These are phyloP conservation scores for Actinernus sp. DNA, from an alignment of 92 coral and sea anemone species.

Conservation along the genomic window DNA sequence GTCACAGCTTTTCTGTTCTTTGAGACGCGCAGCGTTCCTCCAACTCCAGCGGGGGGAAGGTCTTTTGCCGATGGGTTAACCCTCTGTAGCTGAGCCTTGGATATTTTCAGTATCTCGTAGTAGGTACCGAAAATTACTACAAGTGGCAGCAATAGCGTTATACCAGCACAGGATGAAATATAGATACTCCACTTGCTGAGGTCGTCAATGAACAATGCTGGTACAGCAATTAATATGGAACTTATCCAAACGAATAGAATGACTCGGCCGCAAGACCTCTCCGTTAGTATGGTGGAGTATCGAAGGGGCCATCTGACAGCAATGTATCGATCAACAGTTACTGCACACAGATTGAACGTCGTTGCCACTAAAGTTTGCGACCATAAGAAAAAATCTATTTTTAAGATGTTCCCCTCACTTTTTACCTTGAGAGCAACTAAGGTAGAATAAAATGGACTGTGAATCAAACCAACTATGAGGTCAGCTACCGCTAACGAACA, in stretches of 20 bases:
- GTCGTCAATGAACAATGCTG: conserved; percentile 8
- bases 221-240: conserved; percentile 2
- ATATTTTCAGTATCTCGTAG: conserved; percentile 14
- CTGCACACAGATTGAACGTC: conserved; percentile 25
- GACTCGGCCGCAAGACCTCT: not conserved
- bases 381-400: conserved; percentile 23
- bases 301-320: conserved; percentile 24
- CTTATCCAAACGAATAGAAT: conserved; percentile 9
- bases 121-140: conserved; percentile 1
- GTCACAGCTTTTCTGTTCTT: conserved; percentile 38
- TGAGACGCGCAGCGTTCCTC: not conserved
- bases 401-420: conserved; percentile 9
- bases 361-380: conserved; percentile 8
- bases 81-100: not conserved
- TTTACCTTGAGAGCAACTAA: conserved; percentile 4
- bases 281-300: not conserved
- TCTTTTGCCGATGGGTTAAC: not conserved
- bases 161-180: conserved; percentile 7
- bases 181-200: conserved; percentile 26
- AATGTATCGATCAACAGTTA: conserved; percentile 21
- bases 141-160: conserved; percentile 9
- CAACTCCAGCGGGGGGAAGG: not conserved
- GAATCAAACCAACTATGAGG: conserved; percentile 17
- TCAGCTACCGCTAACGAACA: conserved; percentile 40
- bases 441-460: conserved; percentile 16